phyloP scores from a whole-genome alignment of 2,113 vertebrate genomes.

The Gobio gobio region DNA sequence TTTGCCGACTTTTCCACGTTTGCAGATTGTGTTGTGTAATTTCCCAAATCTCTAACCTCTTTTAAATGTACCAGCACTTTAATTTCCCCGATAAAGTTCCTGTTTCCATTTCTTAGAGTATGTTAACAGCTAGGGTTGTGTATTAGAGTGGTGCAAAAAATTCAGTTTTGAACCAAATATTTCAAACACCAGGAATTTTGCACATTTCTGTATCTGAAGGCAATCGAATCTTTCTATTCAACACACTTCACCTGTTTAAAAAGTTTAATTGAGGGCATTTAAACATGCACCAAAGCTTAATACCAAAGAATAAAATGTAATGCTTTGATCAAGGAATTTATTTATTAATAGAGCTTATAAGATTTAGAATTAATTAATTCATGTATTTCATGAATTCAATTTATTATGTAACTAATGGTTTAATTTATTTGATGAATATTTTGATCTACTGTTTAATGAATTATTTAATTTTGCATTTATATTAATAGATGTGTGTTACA shows the following conservation, averaged over 20 bases:
- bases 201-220: background rate
- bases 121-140: background rate
- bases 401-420: background rate
- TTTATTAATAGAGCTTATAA: background rate
- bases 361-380: background rate
- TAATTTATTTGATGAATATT: background rate
- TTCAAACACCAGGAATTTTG: background rate
- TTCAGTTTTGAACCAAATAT: background rate
- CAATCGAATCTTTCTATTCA: background rate
- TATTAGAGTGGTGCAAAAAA: background rate
- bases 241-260: background rate
- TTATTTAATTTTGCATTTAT: background rate
- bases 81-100: background rate
- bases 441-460: background rate
- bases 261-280: background rate
- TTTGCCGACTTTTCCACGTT: background rate
- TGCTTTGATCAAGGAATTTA: background rate
- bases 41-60: background rate
- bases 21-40: background rate
- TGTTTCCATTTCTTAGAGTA: slow-evolving; percentile 7
- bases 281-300: background rate
- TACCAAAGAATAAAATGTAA: background rate
- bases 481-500: background rate
- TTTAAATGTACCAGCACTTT: slow-evolving; percentile 4
- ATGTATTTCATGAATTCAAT: background rate